These are phyloP conservation scores for Eupleurogrammus muticus DNA, from an alignment of 2,797 vertebrate genomes.

Conservation along the genomic window DNA sequence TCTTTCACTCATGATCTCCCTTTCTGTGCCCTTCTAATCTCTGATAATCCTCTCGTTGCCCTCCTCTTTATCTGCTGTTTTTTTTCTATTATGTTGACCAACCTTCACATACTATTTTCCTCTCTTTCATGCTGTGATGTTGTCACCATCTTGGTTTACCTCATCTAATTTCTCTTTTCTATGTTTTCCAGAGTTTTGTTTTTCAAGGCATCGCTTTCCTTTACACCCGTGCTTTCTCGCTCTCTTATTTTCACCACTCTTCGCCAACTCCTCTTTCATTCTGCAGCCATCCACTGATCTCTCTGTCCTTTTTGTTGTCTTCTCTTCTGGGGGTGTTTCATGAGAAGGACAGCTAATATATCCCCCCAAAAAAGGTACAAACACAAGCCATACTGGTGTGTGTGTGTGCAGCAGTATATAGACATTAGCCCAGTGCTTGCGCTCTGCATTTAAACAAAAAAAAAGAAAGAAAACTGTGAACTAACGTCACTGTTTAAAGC, in stretches of 20 bases:
- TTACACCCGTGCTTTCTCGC: conserved; percentile 74
- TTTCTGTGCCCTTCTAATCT: conserved; percentile 30
- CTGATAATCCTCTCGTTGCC: conserved; percentile 24
- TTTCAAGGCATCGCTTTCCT: conserved; percentile 82
- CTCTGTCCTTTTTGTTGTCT: conserved; percentile 83
- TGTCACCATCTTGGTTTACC: conserved; percentile 54
- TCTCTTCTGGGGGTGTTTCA: conserved; percentile 88
- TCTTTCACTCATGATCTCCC: conserved; percentile 39
- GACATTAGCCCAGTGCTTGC: conserved; percentile 59
- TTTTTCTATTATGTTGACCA: conserved; percentile 47
- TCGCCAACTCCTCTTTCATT: conserved; percentile 78
- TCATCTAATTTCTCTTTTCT: conserved; percentile 86
- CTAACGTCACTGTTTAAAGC: conserved; percentile 58
- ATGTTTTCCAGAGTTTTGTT: conserved; percentile 88
- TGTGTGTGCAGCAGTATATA: conserved; percentile 60
- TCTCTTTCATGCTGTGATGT: conserved; percentile 72
- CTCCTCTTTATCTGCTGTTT: conserved; percentile 37
- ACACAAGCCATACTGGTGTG: conserved; percentile 58
- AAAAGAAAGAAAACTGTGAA: conserved; percentile 27
- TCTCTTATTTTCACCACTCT: conserved; percentile 65
- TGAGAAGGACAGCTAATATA: conserved; percentile 96
- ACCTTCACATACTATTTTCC: conserved; percentile 23
- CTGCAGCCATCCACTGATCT: conserved; percentile 87
- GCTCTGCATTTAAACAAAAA: conserved; percentile 29
- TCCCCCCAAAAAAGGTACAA: conserved; percentile 95